phyloP scores from a whole-genome alignment of 2,113 vertebrate species.

The Oreochromis aureus region DNA sequence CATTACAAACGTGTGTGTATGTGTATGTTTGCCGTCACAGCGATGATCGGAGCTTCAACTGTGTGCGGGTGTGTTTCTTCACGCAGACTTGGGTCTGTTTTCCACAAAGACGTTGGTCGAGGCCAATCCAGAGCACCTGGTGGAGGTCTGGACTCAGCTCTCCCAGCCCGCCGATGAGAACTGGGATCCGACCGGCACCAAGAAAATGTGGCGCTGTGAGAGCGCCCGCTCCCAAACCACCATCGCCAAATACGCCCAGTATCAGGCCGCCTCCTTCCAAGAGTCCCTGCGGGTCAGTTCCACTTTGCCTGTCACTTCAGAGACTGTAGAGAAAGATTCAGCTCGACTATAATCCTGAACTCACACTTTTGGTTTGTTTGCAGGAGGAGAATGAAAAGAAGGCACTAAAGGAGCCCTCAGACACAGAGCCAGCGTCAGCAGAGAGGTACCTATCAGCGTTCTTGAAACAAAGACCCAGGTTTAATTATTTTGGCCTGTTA shows the following conservation, averaged over 20 bases:
- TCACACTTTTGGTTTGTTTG: slow-evolving; percentile 1
- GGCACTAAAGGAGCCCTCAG: slow-evolving; percentile 86
- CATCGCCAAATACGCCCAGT: slow-evolving; percentile 98
- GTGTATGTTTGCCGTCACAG: neutral
- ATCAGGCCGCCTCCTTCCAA: slow-evolving; percentile 98
- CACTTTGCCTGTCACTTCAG: neutral
- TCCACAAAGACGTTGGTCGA: slow-evolving; percentile 98
- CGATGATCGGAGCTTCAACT: neutral
- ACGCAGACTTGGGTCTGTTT: slow-evolving; percentile 92
- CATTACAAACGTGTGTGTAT: neutral
- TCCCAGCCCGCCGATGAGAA: slow-evolving; percentile 96
- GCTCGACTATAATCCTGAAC: neutral
- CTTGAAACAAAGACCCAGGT: neutral
- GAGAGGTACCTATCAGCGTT: slow-evolving; percentile 79
- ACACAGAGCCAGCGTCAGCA: slow-evolving; percentile 89
- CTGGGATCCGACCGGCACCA: slow-evolving; percentile 92
- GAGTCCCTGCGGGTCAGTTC: slow-evolving; percentile 90
- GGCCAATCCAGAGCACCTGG: slow-evolving; percentile 95
- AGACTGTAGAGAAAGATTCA: neutral
- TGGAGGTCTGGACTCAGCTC: slow-evolving; percentile 96
- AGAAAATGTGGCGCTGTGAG: slow-evolving; percentile 97
- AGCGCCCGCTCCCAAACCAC: slow-evolving; percentile 93
- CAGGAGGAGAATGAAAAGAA: slow-evolving; percentile 99
- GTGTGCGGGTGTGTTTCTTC: neutral
- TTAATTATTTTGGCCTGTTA: neutral